Evolutionary conservation across 2,113 vertebrate genomes (phyloP).

Genomic region (Spheniscus mendiculus): DNA sequence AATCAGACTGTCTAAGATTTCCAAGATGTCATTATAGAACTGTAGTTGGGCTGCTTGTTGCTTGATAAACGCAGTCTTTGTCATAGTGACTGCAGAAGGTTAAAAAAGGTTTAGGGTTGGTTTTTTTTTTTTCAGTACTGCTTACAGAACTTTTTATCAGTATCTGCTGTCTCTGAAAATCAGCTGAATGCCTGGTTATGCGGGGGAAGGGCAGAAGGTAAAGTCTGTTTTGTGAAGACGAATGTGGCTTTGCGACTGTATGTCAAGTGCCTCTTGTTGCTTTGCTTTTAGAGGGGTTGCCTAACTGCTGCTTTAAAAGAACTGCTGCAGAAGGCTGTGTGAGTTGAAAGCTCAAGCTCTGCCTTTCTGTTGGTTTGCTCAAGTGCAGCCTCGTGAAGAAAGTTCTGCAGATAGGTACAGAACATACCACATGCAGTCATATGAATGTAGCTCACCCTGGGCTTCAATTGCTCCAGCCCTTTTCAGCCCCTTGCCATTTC

Average conservation of each 20-base stretch:
- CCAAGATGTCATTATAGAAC: neutral
- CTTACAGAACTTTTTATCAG: neutral
- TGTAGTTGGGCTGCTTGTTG: neutral
- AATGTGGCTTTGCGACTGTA: neutral
- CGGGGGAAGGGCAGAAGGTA: neutral
- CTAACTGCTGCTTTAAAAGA: neutral
- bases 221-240: neutral
- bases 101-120: neutral
- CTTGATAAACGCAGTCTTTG: neutral
- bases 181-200: neutral
- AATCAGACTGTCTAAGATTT: neutral
- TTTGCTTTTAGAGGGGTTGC: neutral
- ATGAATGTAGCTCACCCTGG: neutral
- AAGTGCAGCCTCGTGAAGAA: neutral
- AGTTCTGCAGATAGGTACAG: neutral
- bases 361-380: neutral
- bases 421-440: neutral
- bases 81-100: neutral
- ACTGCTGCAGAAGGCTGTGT: neutral
- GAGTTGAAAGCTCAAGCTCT: neutral
- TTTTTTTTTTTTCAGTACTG: neutral
- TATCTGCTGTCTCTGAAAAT: neutral
- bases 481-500: neutral
- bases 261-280: neutral
- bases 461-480: rapidly evolving